These are phyloP conservation scores for Aratinga solstitialis DNA, from an alignment of 2,797 vertebrate genomes.

Conservation along the genomic window DNA sequence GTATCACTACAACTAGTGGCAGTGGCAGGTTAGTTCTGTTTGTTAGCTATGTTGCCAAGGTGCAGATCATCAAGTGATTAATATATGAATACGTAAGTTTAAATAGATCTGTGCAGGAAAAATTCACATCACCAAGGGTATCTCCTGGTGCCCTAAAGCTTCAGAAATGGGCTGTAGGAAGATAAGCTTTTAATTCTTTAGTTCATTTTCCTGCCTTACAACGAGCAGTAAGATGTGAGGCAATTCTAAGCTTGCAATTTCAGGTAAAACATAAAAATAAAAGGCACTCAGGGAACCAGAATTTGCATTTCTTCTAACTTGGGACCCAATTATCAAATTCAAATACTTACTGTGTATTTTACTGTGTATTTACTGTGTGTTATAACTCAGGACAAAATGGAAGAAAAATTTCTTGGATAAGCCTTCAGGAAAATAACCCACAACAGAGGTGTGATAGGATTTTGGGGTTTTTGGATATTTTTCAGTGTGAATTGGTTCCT, in stretches of 20 bases:
- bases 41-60: neutral
- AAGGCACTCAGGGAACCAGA: neutral
- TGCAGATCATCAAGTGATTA: neutral
- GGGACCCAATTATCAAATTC: neutral
- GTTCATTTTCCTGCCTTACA: neutral
- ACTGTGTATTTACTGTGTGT: neutral
- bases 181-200: neutral
- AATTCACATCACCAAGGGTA: neutral
- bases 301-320: neutral
- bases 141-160: neutral
- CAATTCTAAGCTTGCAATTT: neutral
- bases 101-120: neutral
- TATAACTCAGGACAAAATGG: neutral
- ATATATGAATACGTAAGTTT: neutral
- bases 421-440: neutral
- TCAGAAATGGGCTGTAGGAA: neutral
- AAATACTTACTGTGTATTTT: neutral
- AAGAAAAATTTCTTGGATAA: neutral
- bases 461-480: neutral
- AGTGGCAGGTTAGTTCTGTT: neutral
- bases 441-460: neutral
- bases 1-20: neutral
- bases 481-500: neutral
- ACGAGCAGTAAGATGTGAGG: neutral
- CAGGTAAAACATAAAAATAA: neutral